A percentile compares a stretch with the other conserved stretches of the same genome.
Evolutionary conservation across 2,113 vertebrate genomes (phyloP).

Genomic region (Antennarius striatus): DNA sequence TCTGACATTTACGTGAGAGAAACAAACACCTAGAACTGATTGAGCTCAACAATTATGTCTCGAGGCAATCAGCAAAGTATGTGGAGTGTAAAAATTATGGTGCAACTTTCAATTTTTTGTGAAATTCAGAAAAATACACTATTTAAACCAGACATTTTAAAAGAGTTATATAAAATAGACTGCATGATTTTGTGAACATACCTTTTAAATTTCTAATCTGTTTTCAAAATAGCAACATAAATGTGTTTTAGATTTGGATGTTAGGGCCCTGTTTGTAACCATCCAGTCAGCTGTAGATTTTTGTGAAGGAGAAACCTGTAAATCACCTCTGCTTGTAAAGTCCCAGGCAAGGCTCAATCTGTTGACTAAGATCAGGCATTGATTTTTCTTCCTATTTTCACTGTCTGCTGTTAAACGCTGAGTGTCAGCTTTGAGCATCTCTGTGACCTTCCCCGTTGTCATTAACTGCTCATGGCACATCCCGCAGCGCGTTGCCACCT

Average conservation of each 20-base stretch:
- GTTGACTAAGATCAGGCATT: neutral
- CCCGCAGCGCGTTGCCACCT: conserved; percentile 23
- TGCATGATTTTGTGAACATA: no score
- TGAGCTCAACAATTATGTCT: neutral
- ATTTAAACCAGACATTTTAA: no score
- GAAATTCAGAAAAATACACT: no score
- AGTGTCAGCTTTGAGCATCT: conserved; percentile 24
- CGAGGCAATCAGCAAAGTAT: neutral
- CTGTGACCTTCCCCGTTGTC: conserved; percentile 38
- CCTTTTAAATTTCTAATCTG: no score
- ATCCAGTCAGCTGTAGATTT: no score
- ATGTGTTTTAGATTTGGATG: no score
- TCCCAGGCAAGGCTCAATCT: neutral
- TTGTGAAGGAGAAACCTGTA: no score
- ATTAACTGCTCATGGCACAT: conserved; percentile 36
- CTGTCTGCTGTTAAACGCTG: conserved; percentile 8
- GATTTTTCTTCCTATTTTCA: neutral
- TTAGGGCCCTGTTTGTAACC: no score
- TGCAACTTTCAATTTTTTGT: neutral
- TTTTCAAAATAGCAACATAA: no score
- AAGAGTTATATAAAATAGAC: no score
- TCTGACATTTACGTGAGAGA: neutral
- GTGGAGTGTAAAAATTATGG: neutral
- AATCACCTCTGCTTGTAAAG: no score
- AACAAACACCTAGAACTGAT: neutral